Conservation (phyloP, 2,888 invertebrate genomes). For the Apantesis nais region DNA sequence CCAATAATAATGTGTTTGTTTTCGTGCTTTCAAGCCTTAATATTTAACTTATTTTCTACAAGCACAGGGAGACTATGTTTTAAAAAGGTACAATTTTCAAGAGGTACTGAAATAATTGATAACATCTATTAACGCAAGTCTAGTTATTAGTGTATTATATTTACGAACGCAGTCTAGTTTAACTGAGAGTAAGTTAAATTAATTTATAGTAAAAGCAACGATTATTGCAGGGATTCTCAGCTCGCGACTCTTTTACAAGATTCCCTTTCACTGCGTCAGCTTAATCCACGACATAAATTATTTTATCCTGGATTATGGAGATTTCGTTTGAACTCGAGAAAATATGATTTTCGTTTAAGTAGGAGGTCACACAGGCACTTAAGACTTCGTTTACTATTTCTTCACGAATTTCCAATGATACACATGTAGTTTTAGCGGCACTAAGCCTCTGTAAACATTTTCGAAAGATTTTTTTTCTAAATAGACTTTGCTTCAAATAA, state of each 20-base stretch:
- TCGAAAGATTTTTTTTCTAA: constrained; percentile 18
- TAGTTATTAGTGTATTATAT: neutral
- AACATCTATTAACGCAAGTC: no score
- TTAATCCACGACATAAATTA: constrained; percentile 61
- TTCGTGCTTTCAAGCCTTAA: no score
- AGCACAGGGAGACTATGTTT: neutral
- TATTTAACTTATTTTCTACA: no score
- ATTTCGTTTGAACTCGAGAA: constrained; percentile 47
- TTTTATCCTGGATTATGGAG: constrained; percentile 40
- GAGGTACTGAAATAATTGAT: neutral
- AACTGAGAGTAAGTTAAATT: constrained; percentile 16
- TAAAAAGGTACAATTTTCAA: neutral
- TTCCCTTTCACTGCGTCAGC: constrained; percentile 55
- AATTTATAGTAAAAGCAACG: constrained; percentile 27
- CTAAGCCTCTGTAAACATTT: constrained; percentile 42
- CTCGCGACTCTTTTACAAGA: constrained; percentile 51
- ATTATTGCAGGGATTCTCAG: constrained; percentile 48
- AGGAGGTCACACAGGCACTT: constrained; percentile 23
- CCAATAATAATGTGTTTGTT: no score
- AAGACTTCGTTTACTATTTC: constrained; percentile 21
- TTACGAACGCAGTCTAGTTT: neutral
- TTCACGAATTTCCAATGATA: constrained; percentile 22
- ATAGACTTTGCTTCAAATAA: constrained; percentile 32
- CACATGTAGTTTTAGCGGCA: constrained; percentile 19
- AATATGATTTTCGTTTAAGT: constrained; percentile 43